A percentile compares a stretch with the other conserved stretches of the same genome.
phyloP scores from a whole-genome alignment of 2,113 vertebrate species.

The Pterocles orientalis region DNA sequence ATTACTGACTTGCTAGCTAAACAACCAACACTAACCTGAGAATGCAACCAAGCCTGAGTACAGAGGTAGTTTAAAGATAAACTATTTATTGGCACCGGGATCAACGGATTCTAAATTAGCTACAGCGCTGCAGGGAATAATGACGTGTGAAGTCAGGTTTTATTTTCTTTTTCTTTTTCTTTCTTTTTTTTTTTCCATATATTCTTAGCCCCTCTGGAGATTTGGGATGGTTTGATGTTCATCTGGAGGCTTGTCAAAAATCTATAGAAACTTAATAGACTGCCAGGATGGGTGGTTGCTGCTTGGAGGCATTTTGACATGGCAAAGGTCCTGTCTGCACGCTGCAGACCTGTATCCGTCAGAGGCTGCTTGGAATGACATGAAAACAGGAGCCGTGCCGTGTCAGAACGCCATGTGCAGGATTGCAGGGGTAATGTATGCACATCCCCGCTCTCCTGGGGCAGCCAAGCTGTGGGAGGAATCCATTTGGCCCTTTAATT shows the following conservation, averaged over 20 bases:
- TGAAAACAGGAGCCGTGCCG: neutral
- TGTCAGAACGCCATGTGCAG: neutral
- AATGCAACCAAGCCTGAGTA: neutral
- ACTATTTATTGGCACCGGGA: constrained; percentile 60
- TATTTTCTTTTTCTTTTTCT: neutral
- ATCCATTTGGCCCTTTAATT: constrained; percentile 39
- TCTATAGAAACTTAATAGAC: constrained; percentile 56
- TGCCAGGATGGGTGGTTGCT: constrained; percentile 66
- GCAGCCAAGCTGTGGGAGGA: constrained; percentile 37
- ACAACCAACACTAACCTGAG: neutral
- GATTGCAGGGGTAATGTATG: neutral
- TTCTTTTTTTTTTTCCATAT: neutral
- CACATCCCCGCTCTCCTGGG: neutral
- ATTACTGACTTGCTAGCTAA: neutral
- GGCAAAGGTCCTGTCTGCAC: constrained; percentile 35
- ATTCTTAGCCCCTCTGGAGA: constrained; percentile 38
- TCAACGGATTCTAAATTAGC: constrained; percentile 67
- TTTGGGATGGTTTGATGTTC: constrained; percentile 58
- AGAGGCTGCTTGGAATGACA: constrained; percentile 46
- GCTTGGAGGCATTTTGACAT: constrained; percentile 51
- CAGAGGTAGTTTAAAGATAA: constrained; percentile 44
- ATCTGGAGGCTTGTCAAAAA: constrained; percentile 56
- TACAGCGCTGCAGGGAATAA: constrained; percentile 57
- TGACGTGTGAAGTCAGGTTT: neutral
- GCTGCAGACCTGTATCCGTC: neutral